Base-by-base conservation (phyloP, 2,888 invertebrate genomes). In the Sinopyrophorus schimmeli region DNA sequence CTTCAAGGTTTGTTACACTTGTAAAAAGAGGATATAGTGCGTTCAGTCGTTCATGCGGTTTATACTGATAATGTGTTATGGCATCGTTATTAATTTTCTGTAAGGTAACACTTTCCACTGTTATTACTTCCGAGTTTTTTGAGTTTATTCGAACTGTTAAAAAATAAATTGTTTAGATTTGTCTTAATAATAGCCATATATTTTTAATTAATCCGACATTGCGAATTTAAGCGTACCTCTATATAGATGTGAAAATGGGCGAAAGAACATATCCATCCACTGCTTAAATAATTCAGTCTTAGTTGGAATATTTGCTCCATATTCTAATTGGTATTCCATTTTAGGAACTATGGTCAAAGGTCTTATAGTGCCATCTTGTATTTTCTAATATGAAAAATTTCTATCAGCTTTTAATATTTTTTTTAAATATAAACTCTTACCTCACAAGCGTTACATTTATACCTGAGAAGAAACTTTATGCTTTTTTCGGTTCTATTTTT, bases 361-460 rank as follows among this genome's bases (percentile, higher is more conserved):
- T 48, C 60, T 60, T 12, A 65, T 31, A 15, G 40, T 41, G 11
- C 52, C 52, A 37, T 62, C 44, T 14, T 42, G 18, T 14, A 47
- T 30, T 6, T 15, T 5, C 59, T 59, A 41, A 24, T 10, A 38
- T 17, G 23, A 10, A 24, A 14, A 35, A 26, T 16, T 31, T 31
- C n/a, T n/a, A n/a, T n/a, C n/a, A n/a, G n/a, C n/a, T n/a, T n/a
- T n/a, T n/a, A n/a, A n/a, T n/a, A n/a, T n/a, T n/a, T n/a, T n/a
- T n/a, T n/a, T n/a, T n/a, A n/a, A n/a, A n/a, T n/a, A n/a, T n/a
- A n/a, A n/a, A 31, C 5, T 23, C 18, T 57, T 62, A 68, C 69
- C 55, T 68, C 66, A 46, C 65, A 69, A 3, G 60, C 68, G 53
- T 69, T 68, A 16, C 65, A 37, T 63, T 71, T 71, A 18, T 58